A percentile compares a stretch with the other conserved stretches of the same genome.
Evolutionary conservation across 2,888 invertebrate species (phyloP).

Genomic region (Nemoura dubitans): DNA sequence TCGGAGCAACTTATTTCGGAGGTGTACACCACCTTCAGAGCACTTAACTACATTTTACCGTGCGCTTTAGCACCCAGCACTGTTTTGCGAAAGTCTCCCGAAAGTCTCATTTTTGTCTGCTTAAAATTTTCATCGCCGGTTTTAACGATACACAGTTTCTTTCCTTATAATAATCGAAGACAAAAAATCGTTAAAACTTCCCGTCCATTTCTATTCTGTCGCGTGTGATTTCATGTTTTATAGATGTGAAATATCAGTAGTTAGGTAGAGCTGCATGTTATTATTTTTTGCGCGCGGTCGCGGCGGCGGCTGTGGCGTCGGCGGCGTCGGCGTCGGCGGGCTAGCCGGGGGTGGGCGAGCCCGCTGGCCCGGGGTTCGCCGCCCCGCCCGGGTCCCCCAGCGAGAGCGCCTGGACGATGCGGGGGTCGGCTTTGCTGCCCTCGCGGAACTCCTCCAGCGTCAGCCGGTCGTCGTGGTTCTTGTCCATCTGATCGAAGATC

Average conservation of each 20-base stretch:
- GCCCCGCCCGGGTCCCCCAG: slow-evolving; percentile 66
- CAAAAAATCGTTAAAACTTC: background rate
- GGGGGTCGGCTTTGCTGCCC: slow-evolving; percentile 97
- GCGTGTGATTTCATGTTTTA: background rate
- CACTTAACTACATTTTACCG: background rate
- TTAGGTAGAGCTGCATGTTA: background rate
- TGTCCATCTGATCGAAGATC: slow-evolving; percentile 99
- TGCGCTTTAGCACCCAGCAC: background rate
- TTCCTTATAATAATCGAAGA: background rate
- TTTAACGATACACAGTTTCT: background rate
- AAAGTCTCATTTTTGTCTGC: background rate
- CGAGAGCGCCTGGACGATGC: slow-evolving; percentile 95
- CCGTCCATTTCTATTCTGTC: background rate
- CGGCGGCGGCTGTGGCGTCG: background rate
- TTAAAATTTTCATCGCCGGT: background rate
- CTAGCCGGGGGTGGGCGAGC: slow-evolving; percentile 46
- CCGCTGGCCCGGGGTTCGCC: slow-evolving; percentile 58
- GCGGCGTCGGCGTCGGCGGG: background rate
- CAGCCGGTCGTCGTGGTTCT: slow-evolving; percentile 95
- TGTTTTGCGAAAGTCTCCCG: background rate
- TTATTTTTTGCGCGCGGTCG: background rate
- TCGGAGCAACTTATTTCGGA: background rate
- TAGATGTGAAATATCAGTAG: background rate
- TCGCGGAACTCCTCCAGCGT: slow-evolving; percentile 96
- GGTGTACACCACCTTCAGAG: background rate